These are phyloP conservation scores for Cynopterus sphinx DNA, from an alignment of 2,797 vertebrate species.

Conservation along the genomic window DNA sequence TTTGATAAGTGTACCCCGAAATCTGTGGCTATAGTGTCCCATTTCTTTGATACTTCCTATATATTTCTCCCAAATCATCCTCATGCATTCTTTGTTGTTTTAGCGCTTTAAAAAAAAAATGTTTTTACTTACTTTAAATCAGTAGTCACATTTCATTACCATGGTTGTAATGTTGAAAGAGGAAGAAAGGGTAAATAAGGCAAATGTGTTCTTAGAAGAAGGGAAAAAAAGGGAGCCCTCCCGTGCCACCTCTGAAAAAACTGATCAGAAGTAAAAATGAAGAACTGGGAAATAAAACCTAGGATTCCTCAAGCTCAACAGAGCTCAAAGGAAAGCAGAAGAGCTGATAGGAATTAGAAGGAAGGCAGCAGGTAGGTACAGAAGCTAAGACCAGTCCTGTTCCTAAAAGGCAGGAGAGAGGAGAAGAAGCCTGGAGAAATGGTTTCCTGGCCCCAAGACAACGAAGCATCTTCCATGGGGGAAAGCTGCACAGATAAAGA, in stretches of 20 bases:
- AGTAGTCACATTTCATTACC: constrained; percentile 84
- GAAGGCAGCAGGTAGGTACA: constrained; percentile 58
- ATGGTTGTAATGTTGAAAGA: constrained; percentile 84
- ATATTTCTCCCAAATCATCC: background rate
- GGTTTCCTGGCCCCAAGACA: constrained; percentile 53
- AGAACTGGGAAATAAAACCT: constrained; percentile 51
- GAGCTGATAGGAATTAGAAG: background rate
- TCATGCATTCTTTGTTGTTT: background rate
- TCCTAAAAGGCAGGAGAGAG: background rate
- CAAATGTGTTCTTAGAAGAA: constrained; percentile 75
- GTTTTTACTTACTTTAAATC: constrained; percentile 88
- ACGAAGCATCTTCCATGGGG: constrained; percentile 10
- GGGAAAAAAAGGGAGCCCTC: background rate
- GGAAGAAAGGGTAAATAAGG: constrained; percentile 68
- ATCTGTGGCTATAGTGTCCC: background rate
- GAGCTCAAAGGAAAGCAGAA: constrained; percentile 58
- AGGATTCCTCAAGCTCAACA: constrained; percentile 48
- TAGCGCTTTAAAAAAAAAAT: no score
- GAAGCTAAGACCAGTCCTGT: constrained; percentile 70
- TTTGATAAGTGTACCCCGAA: background rate
- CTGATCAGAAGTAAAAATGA: constrained; percentile 56
- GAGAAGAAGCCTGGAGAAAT: constrained; percentile 28
- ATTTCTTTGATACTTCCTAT: background rate
- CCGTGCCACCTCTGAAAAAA: background rate
- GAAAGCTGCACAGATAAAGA: background rate